Conservation (phyloP, 2,888 invertebrate genomes). For the Dryadula phaetusa region DNA sequence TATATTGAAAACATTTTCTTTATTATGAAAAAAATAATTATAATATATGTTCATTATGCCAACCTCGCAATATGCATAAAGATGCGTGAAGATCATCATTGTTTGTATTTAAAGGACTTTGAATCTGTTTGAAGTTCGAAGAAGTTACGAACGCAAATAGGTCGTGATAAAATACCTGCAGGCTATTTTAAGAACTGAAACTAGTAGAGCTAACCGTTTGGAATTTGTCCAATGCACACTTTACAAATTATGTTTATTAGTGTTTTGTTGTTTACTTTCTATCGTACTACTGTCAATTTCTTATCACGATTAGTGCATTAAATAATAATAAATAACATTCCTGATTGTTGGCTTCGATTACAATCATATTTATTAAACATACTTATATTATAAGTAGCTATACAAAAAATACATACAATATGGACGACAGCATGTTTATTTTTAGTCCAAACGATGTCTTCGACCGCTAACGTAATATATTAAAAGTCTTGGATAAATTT, state of each 20-base stretch:
- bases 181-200: slow-evolving; percentile 69
- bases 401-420: neutral
- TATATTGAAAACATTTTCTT: too few relatives aligned
- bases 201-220: slow-evolving; percentile 73
- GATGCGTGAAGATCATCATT: slow-evolving; percentile 31
- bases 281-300: slow-evolving; percentile 9
- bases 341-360: neutral
- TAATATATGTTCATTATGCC: neutral
- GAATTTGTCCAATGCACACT: slow-evolving; percentile 72
- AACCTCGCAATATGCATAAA: neutral
- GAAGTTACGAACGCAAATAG: slow-evolving; percentile 58
- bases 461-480: slow-evolving; percentile 13
- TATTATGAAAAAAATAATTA: too few relatives aligned
- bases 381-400: neutral
- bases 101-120: slow-evolving; percentile 42
- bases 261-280: slow-evolving; percentile 42
- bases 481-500: slow-evolving; percentile 22
- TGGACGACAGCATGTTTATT: slow-evolving; percentile 4
- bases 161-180: slow-evolving; percentile 69
- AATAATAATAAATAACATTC: slow-evolving; percentile 17
- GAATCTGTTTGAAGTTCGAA: slow-evolving; percentile 57
- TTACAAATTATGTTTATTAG: slow-evolving; percentile 46
- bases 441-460: slow-evolving; percentile 11
- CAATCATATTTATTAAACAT: neutral
- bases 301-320: neutral